These are phyloP conservation scores for Heterotilapia buettikoferi DNA, from an alignment of 2,113 vertebrate species.

Conservation along the genomic window DNA sequence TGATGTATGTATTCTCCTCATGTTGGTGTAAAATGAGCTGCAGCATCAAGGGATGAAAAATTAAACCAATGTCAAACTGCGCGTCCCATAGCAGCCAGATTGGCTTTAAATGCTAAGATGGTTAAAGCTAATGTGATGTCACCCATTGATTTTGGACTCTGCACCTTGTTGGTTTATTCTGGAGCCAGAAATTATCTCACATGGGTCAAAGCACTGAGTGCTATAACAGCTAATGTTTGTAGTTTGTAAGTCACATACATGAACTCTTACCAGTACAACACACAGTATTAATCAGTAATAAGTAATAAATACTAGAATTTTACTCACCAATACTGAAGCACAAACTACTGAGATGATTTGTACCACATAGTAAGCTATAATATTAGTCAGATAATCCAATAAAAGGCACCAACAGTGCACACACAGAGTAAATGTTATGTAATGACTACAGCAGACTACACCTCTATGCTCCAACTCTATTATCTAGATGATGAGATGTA, in stretches of 20 bases:
- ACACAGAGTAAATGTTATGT: no score
- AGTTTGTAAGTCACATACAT: neutral
- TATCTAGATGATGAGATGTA: neutral
- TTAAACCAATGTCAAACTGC: neutral
- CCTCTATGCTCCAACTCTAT: neutral
- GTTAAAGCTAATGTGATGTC: neutral
- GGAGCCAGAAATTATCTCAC: neutral
- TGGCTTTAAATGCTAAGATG: neutral
- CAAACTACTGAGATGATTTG: neutral
- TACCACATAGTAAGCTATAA: no score
- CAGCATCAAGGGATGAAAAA: neutral
- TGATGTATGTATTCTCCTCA: neutral
- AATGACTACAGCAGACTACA: no score
- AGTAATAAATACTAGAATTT: neutral
- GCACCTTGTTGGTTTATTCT: neutral
- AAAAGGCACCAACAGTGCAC: neutral
- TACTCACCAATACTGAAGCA: neutral
- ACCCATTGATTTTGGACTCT: neutral
- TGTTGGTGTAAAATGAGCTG: neutral
- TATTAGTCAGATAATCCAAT: no score
- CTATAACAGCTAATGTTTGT: neutral
- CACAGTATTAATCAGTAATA: neutral
- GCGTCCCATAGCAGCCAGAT: neutral
- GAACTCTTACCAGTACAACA: neutral
- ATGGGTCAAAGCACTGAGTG: neutral